phyloP scores from a whole-genome alignment of 2,888 invertebrate genomes.

The Polyploca ridens region DNA sequence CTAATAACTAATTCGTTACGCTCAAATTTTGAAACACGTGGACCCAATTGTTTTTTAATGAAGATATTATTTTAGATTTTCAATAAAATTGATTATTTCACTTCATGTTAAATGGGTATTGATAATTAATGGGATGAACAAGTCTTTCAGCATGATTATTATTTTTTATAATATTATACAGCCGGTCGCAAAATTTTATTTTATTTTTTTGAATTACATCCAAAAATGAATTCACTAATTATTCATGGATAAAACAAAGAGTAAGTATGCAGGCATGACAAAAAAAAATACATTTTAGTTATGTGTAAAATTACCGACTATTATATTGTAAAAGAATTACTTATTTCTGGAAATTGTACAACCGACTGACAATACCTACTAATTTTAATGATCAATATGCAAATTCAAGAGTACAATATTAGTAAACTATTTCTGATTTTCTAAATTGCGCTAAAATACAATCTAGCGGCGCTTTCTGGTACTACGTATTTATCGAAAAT shows the following conservation, averaged over 20 bases:
- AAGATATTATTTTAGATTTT: constrained; percentile 20
- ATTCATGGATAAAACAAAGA: too few relatives aligned
- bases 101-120: not conserved
- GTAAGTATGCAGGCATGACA: too few relatives aligned
- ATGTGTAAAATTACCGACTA: not conserved
- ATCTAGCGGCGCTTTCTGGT: constrained; percentile 13
- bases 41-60: constrained; percentile 63
- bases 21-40: constrained; percentile 67
- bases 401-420: not conserved
- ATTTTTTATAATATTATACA: not conserved
- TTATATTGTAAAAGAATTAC: not conserved
- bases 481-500: not conserved
- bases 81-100: constrained; percentile 3
- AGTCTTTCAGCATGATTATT: not conserved
- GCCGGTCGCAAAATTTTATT: not conserved
- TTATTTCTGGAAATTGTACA: not conserved
- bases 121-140: not conserved
- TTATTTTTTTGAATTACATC: too few relatives aligned
- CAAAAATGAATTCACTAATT: too few relatives aligned
- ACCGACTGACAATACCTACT: not conserved
- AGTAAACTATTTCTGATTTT: not conserved
- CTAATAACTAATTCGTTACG: constrained; percentile 73
- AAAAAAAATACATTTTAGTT: too few relatives aligned
- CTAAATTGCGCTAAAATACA: not conserved
- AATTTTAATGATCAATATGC: not conserved